A percentile compares a stretch with the other conserved stretches of the same genome.
Conservation (phyloP, 1,140 invertebrate genomes). For the Eubasilissa regina region DNA sequence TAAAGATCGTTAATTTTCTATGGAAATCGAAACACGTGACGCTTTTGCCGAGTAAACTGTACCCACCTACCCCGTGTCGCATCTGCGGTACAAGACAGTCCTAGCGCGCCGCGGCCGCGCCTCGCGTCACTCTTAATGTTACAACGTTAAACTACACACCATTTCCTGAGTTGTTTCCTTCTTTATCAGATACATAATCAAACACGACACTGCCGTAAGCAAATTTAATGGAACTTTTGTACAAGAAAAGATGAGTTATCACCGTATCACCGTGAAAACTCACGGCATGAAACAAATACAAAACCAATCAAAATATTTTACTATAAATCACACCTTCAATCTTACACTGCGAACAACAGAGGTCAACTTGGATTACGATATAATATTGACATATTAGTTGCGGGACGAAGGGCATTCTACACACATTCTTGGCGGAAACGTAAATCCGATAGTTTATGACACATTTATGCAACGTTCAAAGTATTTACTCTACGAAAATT, state of each 20-base stretch:
- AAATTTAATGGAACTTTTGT: constrained; percentile 42
- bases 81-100: constrained; percentile 11
- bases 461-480: too few relatives aligned
- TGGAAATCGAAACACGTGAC: not conserved
- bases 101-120: constrained; percentile 29
- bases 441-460: too few relatives aligned
- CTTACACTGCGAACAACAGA: too few relatives aligned
- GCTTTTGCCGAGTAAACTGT: not conserved
- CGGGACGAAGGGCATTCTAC: too few relatives aligned
- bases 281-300: not conserved
- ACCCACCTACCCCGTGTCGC: constrained; percentile 15
- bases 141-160: constrained; percentile 40
- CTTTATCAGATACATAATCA: constrained; percentile 46
- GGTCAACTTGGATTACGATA: too few relatives aligned
- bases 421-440: too few relatives aligned
- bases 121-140: constrained; percentile 40
- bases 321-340: too few relatives aligned
- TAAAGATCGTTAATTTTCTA: too few relatives aligned
- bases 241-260: constrained; percentile 37
- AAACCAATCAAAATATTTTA: not conserved
- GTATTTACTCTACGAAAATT: too few relatives aligned
- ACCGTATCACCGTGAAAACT: not conserved
- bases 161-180: constrained; percentile 28
- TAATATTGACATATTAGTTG: too few relatives aligned
- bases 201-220: constrained; percentile 47